Conservation (phyloP, 1,140 invertebrate species). For the Drosophila sp. region DNA sequence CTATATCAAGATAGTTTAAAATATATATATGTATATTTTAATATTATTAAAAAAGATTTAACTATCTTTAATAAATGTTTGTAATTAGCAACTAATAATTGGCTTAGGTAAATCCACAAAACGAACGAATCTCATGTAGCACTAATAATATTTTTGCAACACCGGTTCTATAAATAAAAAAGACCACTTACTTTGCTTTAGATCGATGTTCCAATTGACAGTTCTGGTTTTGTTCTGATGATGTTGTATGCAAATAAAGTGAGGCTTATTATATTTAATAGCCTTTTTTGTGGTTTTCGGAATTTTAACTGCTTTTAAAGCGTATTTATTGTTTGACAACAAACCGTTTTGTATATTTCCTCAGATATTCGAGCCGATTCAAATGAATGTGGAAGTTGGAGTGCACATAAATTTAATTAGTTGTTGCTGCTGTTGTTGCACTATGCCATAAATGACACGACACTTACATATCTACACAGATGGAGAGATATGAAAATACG, state of each 20-base stretch:
- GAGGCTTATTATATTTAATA: slow-evolving; percentile 60
- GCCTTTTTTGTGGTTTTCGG: slow-evolving; percentile 53
- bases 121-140: not conserved
- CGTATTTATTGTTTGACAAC: slow-evolving; percentile 67
- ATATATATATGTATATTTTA: too few relatives aligned
- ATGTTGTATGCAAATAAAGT: slow-evolving; percentile 67
- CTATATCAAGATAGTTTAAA: too few relatives aligned
- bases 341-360: slow-evolving; percentile 63
- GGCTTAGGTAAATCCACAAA: not conserved
- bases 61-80: not conserved
- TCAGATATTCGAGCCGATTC: slow-evolving; percentile 34
- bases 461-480: slow-evolving; percentile 44
- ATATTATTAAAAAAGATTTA: not conserved
- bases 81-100: not conserved
- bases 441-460: slow-evolving; percentile 65
- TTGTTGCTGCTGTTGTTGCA: slow-evolving; percentile 36
- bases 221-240: slow-evolving; percentile 24
- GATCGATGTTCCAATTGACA: slow-evolving; percentile 32
- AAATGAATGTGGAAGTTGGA: slow-evolving; percentile 56
- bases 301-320: slow-evolving; percentile 74
- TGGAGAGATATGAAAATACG: slow-evolving; percentile 20
- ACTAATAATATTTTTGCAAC: slow-evolving; percentile 20
- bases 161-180: slow-evolving; percentile 23
- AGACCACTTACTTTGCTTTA: slow-evolving; percentile 50
- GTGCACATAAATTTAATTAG: slow-evolving; percentile 44